A percentile compares a stretch with the other conserved stretches of the same genome.
These are phyloP conservation scores for Oscheius myriophilus DNA, from an alignment of 2,888 invertebrate species.

Conservation along the genomic window DNA sequence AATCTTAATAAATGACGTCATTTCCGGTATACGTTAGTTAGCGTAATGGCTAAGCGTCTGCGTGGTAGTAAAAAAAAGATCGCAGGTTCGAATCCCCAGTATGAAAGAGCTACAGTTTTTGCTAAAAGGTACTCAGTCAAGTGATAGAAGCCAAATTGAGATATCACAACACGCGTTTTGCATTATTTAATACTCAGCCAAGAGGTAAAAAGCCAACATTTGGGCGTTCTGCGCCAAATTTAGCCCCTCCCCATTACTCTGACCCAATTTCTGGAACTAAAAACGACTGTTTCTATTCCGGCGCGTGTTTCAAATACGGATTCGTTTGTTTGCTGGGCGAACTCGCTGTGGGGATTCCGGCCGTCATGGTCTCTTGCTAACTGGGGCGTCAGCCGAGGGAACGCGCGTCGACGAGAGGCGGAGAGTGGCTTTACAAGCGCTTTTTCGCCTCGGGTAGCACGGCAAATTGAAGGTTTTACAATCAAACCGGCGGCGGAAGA, in stretches of 20 bases:
- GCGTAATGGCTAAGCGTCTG: no score
- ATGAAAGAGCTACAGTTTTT: no score
- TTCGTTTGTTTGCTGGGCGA: constrained; percentile 19
- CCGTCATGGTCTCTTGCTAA: constrained; percentile 22
- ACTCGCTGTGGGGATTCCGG: constrained; percentile 21
- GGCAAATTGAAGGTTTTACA: background rate
- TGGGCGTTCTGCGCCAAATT: background rate
- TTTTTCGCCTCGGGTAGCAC: background rate
- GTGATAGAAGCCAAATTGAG: no score
- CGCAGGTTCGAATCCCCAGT: no score
- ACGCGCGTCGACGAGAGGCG: background rate
- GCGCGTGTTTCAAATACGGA: constrained; percentile 12
- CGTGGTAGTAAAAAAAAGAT: no score
- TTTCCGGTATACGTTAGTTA: no score
- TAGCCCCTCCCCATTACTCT: background rate
- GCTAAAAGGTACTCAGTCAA: no score
- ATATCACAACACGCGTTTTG: no score
- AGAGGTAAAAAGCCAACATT: background rate
- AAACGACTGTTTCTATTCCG: no score
- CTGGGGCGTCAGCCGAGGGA: constrained; percentile 23
- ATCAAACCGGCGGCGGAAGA: background rate
- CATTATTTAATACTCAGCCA: no score
- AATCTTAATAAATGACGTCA: no score
- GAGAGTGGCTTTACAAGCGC: constrained; percentile 11
- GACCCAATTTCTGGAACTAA: no score